Conservation (phyloP, 1,140 invertebrate genomes). For the Tetranychus urticae region DNA sequence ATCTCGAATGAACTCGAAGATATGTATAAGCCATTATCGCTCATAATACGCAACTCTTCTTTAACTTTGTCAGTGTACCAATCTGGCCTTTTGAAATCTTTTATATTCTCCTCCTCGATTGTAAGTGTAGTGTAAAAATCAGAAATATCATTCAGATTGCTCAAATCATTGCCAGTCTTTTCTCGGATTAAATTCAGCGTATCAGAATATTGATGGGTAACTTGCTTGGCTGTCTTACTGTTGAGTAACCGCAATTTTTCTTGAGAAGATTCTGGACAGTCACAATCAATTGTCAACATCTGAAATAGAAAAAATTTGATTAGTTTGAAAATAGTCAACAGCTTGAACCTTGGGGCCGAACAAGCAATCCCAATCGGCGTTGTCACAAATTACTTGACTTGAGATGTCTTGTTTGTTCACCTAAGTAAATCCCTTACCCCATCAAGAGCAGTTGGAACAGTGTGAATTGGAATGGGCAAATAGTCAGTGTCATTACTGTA, state of each 20-base stretch:
- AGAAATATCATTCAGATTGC: not conserved
- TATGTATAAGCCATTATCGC: not conserved
- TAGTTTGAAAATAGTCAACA: too few relatives aligned
- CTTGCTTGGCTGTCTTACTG: not conserved
- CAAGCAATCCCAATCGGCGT: too few relatives aligned
- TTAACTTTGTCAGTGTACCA: not conserved
- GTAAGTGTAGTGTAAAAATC: not conserved
- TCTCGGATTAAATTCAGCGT: not conserved
- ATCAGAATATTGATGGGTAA: not conserved
- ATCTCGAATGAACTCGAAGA: not conserved
- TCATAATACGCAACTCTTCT: not conserved
- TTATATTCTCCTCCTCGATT: not conserved
- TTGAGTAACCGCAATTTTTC: not conserved
- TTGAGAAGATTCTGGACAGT: not conserved
- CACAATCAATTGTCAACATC: not conserved
- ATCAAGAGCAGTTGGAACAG: conserved; percentile 5
- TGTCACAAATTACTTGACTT: too few relatives aligned
- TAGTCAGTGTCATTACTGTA: not conserved
- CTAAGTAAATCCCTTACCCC: not conserved
- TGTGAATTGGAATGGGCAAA: conserved; percentile 8
- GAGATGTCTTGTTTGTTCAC: too few relatives aligned
- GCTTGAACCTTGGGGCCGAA: too few relatives aligned
- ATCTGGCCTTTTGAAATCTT: not conserved
- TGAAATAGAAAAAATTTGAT: not conserved
- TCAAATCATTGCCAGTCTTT: not conserved